phyloP scores from a whole-genome alignment of 1,140 invertebrate genomes.

The Penaeus japonicus region DNA sequence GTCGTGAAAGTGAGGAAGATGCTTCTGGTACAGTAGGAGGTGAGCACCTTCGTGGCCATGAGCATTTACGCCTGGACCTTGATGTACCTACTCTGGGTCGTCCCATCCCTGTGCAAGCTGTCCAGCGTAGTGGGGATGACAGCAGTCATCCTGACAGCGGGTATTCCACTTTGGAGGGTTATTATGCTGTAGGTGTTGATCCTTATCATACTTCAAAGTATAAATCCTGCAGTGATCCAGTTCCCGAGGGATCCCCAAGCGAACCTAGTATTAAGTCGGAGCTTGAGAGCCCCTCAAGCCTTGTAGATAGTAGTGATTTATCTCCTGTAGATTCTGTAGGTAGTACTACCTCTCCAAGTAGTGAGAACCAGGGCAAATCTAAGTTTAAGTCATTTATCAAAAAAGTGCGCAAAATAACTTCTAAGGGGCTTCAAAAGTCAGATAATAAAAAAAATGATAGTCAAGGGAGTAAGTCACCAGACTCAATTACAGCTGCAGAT shows the following conservation, averaged over 20 bases:
- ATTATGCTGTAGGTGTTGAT: constrained; percentile 36
- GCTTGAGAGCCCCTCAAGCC: constrained; percentile 44
- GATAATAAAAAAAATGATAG: constrained; percentile 25
- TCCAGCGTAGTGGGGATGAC: constrained; percentile 23
- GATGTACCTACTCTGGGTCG: constrained; percentile 14
- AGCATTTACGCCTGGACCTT: not conserved
- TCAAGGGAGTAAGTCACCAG: not conserved
- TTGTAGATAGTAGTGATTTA: constrained; percentile 35
- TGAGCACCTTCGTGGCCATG: constrained; percentile 19
- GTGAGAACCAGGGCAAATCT: constrained; percentile 35
- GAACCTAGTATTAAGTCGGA: constrained; percentile 42
- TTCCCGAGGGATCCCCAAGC: constrained; percentile 40
- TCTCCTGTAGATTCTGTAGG: constrained; percentile 44
- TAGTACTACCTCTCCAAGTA: constrained; percentile 12
- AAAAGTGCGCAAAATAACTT: constrained; percentile 36
- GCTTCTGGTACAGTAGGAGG: constrained; percentile 28
- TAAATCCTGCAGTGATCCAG: constrained; percentile 27
- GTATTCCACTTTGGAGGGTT: constrained; percentile 41
- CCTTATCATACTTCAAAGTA: constrained; percentile 37
- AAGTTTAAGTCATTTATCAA: constrained; percentile 48
- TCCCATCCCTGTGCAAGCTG: constrained; percentile 10
- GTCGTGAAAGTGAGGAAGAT: constrained; percentile 56
- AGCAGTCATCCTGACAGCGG: constrained; percentile 35
- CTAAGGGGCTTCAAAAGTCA: constrained; percentile 19
- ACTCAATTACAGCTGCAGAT: too few relatives aligned